Evolutionary conservation across 2,888 invertebrate species (phyloP).

Genomic region (Linyphia triangularis): DNA sequence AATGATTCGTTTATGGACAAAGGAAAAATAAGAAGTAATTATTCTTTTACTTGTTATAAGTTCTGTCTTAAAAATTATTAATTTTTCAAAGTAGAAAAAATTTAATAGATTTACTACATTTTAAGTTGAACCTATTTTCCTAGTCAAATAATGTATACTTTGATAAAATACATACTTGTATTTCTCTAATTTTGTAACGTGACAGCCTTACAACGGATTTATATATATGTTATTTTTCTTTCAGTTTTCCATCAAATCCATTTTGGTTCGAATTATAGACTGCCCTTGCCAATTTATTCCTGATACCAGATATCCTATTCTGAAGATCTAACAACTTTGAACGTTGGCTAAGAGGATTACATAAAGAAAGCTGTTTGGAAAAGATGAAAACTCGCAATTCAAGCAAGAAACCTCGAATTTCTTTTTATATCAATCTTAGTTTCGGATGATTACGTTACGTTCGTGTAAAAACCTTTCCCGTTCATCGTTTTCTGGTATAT

Average conservation of each 20-base stretch:
- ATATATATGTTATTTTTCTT: neutral
- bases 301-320: neutral
- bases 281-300: neutral
- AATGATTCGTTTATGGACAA: no score
- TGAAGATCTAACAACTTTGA: neutral
- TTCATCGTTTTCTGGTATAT: neutral
- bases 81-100: no score
- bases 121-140: no score
- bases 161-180: no score
- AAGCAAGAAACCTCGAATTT: conserved; percentile 12
- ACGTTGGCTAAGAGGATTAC: conserved; percentile 12
- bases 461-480: neutral
- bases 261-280: neutral
- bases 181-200: no score
- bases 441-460: conserved; percentile 29
- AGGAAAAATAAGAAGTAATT: no score
- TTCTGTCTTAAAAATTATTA: no score
- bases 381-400: conserved; percentile 22
- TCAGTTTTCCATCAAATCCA: neutral
- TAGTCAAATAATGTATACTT: no score
- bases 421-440: neutral
- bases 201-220: neutral
- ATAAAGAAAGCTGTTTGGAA: neutral
- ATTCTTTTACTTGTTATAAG: no score
- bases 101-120: no score